A percentile compares a stretch with the other conserved stretches of the same genome.
Evolutionary conservation across 1,140 invertebrate genomes (phyloP).

Genomic region (Psix sp.): DNA sequence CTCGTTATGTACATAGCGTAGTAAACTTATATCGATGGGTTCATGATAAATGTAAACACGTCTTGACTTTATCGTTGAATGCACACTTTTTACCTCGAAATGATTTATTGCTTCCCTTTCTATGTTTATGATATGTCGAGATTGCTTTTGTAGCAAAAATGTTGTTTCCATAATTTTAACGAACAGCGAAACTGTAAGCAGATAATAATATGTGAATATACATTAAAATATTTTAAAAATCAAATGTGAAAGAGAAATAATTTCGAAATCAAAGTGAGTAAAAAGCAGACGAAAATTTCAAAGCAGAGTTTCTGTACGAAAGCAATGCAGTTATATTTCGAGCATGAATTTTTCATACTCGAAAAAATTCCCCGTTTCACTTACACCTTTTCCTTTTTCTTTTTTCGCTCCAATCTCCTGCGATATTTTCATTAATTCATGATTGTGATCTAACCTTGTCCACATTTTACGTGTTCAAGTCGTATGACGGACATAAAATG

Average conservation of each 20-base stretch:
- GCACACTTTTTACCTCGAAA: not conserved
- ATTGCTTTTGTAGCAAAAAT: too few species aligned
- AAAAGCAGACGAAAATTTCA: not conserved
- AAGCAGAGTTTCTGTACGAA: not conserved
- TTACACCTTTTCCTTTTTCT: not conserved
- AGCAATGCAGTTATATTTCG: slow-evolving; percentile 1
- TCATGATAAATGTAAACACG: not conserved
- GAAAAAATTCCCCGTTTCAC: slow-evolving; percentile 2
- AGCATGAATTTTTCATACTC: slow-evolving; percentile 12
- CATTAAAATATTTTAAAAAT: not conserved
- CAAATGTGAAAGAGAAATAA: slow-evolving; percentile 1
- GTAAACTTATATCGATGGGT: not conserved
- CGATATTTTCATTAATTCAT: slow-evolving; percentile 14
- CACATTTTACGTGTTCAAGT: not conserved
- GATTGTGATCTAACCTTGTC: slow-evolving; percentile 5
- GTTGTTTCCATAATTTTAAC: too few species aligned
- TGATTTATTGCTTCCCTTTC: not conserved
- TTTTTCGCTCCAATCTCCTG: not conserved
- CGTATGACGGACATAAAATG: slow-evolving; percentile 5
- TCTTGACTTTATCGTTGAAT: not conserved
- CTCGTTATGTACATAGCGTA: too few species aligned
- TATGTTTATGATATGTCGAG: not conserved
- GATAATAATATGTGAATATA: too few species aligned
- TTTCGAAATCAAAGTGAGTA: too few species aligned
- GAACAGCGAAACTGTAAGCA: too few species aligned